Evolutionary conservation across 2,888 invertebrate genomes (phyloP), one percentile per base, ranked within the genome.

Genomic region (Ischnura elegans): DNA sequence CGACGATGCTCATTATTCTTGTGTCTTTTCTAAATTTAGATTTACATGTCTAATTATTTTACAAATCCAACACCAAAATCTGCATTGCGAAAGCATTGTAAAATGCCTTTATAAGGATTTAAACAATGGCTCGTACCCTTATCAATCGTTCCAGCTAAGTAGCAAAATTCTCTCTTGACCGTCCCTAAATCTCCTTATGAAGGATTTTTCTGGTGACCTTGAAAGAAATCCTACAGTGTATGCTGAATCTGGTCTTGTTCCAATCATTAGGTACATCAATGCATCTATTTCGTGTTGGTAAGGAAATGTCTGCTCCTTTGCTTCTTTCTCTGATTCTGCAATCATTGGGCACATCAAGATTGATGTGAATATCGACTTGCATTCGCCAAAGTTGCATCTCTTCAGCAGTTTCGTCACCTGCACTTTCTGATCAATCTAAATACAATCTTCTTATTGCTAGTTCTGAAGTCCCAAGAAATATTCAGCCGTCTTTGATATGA

Each of bases 11-110:
- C n/a, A n/a, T n/a, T n/a, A n/a, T n/a, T n/a, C n/a, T n/a, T n/a
- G n/a, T n/a, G n/a, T n/a, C n/a, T n/a, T n/a, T n/a, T n/a, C n/a
- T n/a, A n/a, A n/a, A n/a, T n/a, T n/a, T n/a, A n/a, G n/a, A n/a
- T n/a, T n/a, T n/a, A n/a, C n/a, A n/a, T 47, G 13, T 47, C 47
- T 47, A 13, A 47, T 13, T 8, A 47, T 47, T 47, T 47, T 47
- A 55, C 95, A 95, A 4, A 95, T 95, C n/a, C n/a, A n/a, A n/a
- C n/a, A 66, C 95, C 95, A 94, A 95, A 95, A 94, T 96, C 95
- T 55, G 95, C 95, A 94, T 96, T 95, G 47, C 95, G 95, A 93
- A 94, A 95, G 86, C 94, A 94, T 55, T 95, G 94, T 19, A 55
- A 55, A 55, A 55, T 55, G 8, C 94, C 43, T 94, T 55, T 84